These are phyloP conservation scores for Gavialis gangeticus DNA, from an alignment of 2,113 vertebrate species.

Conservation along the genomic window DNA sequence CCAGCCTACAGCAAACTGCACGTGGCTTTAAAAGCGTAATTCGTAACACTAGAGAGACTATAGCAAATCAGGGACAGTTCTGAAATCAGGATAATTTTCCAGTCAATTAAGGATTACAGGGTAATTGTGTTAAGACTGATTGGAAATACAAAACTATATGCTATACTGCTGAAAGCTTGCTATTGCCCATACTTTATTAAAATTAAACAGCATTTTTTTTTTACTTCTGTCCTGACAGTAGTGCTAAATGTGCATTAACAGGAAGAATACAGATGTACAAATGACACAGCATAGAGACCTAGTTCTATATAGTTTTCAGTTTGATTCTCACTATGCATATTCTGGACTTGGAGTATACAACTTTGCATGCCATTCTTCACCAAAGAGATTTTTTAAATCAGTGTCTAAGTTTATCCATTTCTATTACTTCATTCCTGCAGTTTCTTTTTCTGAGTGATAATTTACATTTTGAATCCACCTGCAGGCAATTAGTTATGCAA, in stretches of 20 bases:
- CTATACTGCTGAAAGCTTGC: neutral
- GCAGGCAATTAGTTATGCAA: neutral
- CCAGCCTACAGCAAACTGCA: no score
- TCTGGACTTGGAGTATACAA: neutral
- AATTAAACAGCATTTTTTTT: neutral
- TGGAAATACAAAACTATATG: neutral
- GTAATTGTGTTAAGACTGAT: neutral
- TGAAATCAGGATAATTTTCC: neutral
- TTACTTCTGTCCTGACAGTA: neutral
- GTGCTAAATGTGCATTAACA: neutral
- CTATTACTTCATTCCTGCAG: neutral
- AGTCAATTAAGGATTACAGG: neutral
- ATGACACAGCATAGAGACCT: neutral
- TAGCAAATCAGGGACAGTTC: neutral
- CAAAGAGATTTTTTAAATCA: neutral
- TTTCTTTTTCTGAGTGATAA: neutral
- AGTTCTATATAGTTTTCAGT: neutral
- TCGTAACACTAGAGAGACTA: neutral
- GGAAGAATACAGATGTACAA: neutral
- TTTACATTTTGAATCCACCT: conserved; percentile 13
- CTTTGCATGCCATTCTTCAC: neutral
- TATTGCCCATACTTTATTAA: neutral
- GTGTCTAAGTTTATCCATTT: neutral
- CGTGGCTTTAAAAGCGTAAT: neutral
- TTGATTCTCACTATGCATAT: neutral